These are phyloP conservation scores for Pteronura brasiliensis DNA, from an alignment of 2,113 vertebrate genomes.

Conservation along the genomic window DNA sequence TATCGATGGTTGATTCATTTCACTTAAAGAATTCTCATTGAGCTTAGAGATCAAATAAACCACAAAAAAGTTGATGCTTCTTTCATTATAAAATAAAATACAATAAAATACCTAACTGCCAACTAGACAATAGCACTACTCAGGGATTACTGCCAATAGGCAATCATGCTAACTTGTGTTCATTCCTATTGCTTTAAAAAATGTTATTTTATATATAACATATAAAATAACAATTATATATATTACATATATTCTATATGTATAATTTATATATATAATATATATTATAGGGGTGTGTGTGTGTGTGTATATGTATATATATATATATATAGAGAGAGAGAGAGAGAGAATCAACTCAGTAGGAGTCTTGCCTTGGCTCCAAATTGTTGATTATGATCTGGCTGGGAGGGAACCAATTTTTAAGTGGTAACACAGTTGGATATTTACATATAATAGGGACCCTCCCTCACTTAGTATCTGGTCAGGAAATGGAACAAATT, in stretches of 20 bases:
- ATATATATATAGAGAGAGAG: no score
- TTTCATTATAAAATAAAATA: conserved; percentile 53
- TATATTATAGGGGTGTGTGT: no score
- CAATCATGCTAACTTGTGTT: not conserved
- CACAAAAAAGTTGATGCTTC: not conserved
- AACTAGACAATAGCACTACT: not conserved
- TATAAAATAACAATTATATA: not conserved
- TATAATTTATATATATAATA: not conserved
- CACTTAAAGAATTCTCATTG: conserved; percentile 1
- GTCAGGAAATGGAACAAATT: not conserved
- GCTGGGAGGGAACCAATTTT: not conserved
- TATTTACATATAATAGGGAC: not conserved
- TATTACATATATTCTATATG: not conserved
- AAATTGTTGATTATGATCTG: not conserved
- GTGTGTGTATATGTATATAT: rapidly evolving
- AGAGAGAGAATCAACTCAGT: not conserved
- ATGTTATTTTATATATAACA: not conserved
- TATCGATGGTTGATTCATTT: conserved; percentile 3
- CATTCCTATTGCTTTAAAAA: not conserved
- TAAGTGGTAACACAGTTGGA: not conserved
- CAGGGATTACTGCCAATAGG: not conserved
- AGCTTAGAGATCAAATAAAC: conserved; percentile 27
- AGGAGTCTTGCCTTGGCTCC: not conserved
- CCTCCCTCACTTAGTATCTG: not conserved
- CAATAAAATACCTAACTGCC: not conserved